Percentiles rank a stretch among this genome's conserved stretches.
These are phyloP conservation scores for Epinephelus lanceolatus DNA, from an alignment of 2,113 vertebrate genomes.

Conservation along the genomic window DNA sequence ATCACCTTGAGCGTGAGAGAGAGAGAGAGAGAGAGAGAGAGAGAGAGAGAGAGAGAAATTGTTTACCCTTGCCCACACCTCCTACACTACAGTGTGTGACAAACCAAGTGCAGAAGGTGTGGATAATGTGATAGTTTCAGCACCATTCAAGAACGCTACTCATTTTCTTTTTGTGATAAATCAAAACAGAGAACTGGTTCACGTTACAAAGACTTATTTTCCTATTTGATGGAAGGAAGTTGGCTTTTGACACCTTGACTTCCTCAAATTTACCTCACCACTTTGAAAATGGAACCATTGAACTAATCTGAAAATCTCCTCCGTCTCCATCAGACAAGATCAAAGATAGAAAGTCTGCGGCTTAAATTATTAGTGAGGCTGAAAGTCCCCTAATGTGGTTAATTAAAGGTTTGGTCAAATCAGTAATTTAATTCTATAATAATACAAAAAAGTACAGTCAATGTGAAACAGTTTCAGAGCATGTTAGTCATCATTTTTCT, in stretches of 20 bases:
- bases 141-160: background rate
- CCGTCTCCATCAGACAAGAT: background rate
- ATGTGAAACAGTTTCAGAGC: background rate
- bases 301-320: conserved; percentile 4
- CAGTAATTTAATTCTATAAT: background rate
- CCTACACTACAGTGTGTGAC: conserved; percentile 38
- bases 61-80: conserved; percentile 19
- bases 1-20: background rate
- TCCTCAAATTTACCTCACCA: conserved; percentile 23
- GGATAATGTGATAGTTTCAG: conserved; percentile 33
- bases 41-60: background rate
- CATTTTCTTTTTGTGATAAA: background rate
- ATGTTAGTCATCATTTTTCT: background rate
- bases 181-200: conserved; percentile 35
- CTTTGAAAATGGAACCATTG: background rate
- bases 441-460: background rate
- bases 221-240: conserved; percentile 17
- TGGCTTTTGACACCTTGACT: background rate
- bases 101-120: conserved; percentile 24
- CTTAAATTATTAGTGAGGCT: background rate
- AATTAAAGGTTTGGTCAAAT: background rate
- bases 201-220: background rate
- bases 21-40: too few relatives aligned
- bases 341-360: background rate
- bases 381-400: conserved; percentile 15